Conservation (phyloP, 2,797 vertebrate genomes). For the Sphenopsis melanotis region DNA sequence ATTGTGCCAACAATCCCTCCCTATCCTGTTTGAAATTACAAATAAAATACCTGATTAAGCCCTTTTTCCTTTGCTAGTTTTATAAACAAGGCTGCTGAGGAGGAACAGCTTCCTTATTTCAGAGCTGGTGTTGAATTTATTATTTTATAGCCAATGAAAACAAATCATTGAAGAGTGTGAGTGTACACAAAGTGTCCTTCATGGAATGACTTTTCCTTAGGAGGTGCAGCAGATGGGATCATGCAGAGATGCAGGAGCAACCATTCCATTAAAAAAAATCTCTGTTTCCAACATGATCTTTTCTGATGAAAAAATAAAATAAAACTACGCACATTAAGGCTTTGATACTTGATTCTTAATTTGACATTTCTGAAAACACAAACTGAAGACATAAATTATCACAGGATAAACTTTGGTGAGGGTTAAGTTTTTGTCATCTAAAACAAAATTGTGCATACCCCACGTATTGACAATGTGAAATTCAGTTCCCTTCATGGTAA, state of each 20-base stretch:
- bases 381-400: background rate
- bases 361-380: background rate
- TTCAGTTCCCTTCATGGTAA: background rate
- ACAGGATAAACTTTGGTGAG: background rate
- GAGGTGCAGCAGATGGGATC: conserved; percentile 17
- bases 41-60: conserved; percentile 29
- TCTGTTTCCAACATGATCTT: background rate
- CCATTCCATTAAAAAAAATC: background rate
- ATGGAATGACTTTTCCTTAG: background rate
- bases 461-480: background rate
- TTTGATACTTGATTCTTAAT: background rate
- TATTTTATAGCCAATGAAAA: conserved; percentile 61
- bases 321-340: background rate
- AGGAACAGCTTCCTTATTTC: conserved; percentile 59
- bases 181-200: conserved; percentile 58
- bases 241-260: background rate
- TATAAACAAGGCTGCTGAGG: conserved; percentile 48
- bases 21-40: conserved; percentile 22
- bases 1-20: background rate
- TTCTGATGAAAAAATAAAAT: background rate
- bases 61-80: conserved; percentile 34
- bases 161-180: conserved; percentile 39
- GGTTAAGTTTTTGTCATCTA: background rate
- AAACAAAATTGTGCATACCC: background rate
- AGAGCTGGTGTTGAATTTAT: background rate